phyloP scores from a whole-genome alignment of 2,888 invertebrate genomes.

The Cerastoderma edule region DNA sequence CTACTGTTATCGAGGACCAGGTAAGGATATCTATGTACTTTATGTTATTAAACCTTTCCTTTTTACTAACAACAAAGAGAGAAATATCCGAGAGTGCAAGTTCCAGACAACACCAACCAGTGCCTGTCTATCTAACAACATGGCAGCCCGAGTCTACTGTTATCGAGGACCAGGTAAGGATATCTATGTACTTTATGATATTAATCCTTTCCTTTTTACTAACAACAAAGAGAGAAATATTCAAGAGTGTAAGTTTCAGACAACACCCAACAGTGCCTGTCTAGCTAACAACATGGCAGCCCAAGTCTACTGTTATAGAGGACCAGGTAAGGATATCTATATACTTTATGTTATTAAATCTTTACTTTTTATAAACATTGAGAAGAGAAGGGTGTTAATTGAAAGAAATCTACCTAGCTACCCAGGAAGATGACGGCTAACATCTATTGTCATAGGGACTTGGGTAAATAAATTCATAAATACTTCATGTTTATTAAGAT shows the following conservation, averaged over 20 bases:
- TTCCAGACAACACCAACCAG: constrained; percentile 57
- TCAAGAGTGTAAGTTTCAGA: constrained; percentile 58
- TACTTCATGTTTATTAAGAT: no score
- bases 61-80: constrained; percentile 52
- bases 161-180: constrained; percentile 65
- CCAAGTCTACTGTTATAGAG: constrained; percentile 67
- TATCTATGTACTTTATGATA: neutral
- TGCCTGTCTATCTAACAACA: constrained; percentile 64
- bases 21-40: constrained; percentile 41
- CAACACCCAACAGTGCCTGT: constrained; percentile 60
- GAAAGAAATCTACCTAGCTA: no score
- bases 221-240: constrained; percentile 64
- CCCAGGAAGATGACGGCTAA: no score
- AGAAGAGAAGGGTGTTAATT: no score
- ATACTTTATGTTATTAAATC: neutral
- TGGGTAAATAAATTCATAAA: no score
- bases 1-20: constrained; percentile 66
- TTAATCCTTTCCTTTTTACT: neutral
- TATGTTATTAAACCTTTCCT: neutral
- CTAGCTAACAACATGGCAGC: constrained; percentile 68
- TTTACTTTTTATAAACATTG: neutral
- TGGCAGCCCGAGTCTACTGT: constrained; percentile 69
- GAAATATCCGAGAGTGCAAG: constrained; percentile 61
- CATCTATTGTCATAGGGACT: no score
- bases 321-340: constrained; percentile 56